These are phyloP conservation scores for Chymomyza fuscimana DNA, from an alignment of 2,888 invertebrate species.

Conservation along the genomic window DNA sequence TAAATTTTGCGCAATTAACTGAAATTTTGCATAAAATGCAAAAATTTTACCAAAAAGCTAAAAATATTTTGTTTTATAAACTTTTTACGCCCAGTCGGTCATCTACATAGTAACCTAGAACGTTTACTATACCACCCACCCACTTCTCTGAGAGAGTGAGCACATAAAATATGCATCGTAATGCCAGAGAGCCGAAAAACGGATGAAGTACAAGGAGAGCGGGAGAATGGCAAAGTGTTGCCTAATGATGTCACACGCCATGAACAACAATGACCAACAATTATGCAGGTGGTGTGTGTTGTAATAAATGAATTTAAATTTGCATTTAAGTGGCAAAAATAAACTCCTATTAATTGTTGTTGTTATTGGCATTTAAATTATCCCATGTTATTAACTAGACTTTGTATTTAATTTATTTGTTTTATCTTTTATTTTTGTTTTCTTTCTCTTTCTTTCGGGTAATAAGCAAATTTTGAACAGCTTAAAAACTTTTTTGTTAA, in stretches of 20 bases:
- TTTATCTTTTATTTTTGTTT: background rate
- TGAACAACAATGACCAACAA: slow-evolving; percentile 3
- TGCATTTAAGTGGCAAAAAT: slow-evolving; percentile 58
- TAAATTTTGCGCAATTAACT: slow-evolving; percentile 72
- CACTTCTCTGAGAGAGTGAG: background rate
- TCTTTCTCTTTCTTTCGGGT: background rate
- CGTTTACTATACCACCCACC: background rate
- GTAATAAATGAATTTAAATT: slow-evolving; percentile 48
- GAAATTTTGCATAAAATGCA: slow-evolving; percentile 66
- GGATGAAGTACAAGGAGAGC: background rate
- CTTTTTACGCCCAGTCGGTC: slow-evolving; percentile 10
- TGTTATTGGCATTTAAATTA: slow-evolving; percentile 54
- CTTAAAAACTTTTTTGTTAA: background rate
- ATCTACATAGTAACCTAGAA: background rate
- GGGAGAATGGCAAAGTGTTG: slow-evolving; percentile 19
- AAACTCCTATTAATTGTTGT: slow-evolving; percentile 67
- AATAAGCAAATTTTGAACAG: background rate
- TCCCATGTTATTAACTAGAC: slow-evolving; percentile 9
- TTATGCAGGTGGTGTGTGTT: background rate
- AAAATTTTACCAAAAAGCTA: slow-evolving; percentile 47
- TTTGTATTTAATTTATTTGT: background rate
- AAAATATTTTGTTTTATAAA: slow-evolving; percentile 12
- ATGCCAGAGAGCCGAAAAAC: background rate
- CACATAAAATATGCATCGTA: background rate
- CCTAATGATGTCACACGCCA: slow-evolving; percentile 52